Evolutionary conservation across 2,888 invertebrate species (phyloP), one percentile per base, ranked within the genome.

Genomic region (Neuroscelio doddi): DNA sequence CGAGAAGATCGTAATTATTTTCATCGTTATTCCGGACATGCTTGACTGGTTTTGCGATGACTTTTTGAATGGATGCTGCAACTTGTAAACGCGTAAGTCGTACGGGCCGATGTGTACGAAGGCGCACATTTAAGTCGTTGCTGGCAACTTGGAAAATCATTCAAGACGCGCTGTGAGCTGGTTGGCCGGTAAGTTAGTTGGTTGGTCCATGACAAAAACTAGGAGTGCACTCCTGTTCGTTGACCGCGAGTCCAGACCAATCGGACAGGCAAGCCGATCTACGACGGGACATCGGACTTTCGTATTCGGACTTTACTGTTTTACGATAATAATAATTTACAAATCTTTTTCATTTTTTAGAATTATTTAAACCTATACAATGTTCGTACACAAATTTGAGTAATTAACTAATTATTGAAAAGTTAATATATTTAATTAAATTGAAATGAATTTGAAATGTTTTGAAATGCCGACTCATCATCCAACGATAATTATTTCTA

Each of bases 141-240:
- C 50, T 51, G 45, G 73, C 74, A 68, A 68, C 72, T 76, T 75
- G 71, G 66, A 64, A 56, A 65, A 72, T 76, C 76, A 76, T 76
- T 73, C 69, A 76, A 70, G 73, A 71, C 69, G 66, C 51, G 61
- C 51, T 71, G 56, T 53, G 52, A 42, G 56, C 52, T 51, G 49
- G 63, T 59, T 56, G 67, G 59, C 41, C 34, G 57, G 38, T 52
- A 38, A 58, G 64, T 41, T 56, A 12, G 41, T 12, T 32, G 52
- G 58, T 64, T 64, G 64, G 64, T 58, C 67, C 59, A 67, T 68
- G 62, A 71, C 73, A 73, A 73, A 71, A 73, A 73, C 73, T 69
- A 64, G 71, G 68, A 73, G 71, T 69, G 68, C 68, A 68, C 68
- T 64, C 68, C 56, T 63, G 56, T 55, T 67, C 56, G 59, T 67